Base-by-base conservation (phyloP, 2,888 invertebrate species). In the Andricus quercusramuli region DNA sequence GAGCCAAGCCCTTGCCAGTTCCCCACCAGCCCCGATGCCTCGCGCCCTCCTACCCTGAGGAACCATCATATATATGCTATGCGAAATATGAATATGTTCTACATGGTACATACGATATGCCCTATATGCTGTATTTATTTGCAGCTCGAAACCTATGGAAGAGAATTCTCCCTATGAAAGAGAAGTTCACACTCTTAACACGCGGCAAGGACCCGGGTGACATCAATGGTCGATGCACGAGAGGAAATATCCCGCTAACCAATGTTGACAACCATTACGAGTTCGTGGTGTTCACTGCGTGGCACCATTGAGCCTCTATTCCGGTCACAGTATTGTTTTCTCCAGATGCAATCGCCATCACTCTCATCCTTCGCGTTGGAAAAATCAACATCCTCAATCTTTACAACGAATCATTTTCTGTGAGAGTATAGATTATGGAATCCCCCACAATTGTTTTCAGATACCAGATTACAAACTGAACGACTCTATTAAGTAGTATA, bases 191-290 rank as follows among this genome's bases (percentile, higher is more conserved):
- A 29, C 41, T 76, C 76, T 74, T 5, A 51, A 74, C 25, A 83
- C 65, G 77, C 22, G 83, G 80, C 83, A 80, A 85, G 67, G 83
- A 80, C 79, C 83, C 87, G 85, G 84, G 85, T 88, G 90, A 91
- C 91, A 91, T 91, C 90, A 91, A 91, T 91, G 91, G 89, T 89
- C 89, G 88, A 90, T 91, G 90, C 89, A 89, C 88, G 89, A 91
- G 90, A 91, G 90, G 89, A 91, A 91, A 92, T 91, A 90, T 92
- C 90, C 88, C 87, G 88, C 90, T 92, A 92, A 92, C 90, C 91
- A 89, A 91, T 91, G 91, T 91, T 92, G 92, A 92, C 92, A 92
- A 90, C 89, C 91, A 90, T 91, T 90, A 90, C 89, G 62, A 62
- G 56, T 51, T 74, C 56, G 74, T n/a, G 51, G 51, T 32, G n/a